Evolutionary conservation across 2,888 invertebrate genomes (phyloP), one percentile per base, ranked within the genome.

Genomic region (Penaeus monodon): DNA sequence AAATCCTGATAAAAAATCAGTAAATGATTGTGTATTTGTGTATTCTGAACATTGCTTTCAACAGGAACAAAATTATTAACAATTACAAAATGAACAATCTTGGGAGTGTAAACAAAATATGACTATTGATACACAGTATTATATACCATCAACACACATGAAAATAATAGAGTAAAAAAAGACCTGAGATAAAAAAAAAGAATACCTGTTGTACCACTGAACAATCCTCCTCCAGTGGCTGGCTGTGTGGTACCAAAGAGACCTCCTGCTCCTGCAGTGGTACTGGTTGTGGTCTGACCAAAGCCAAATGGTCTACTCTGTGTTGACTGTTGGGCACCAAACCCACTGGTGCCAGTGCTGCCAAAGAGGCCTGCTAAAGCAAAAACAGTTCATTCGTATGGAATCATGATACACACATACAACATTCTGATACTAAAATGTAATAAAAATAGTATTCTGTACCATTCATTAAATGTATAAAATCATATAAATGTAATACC

Each of bases 271-370:
- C 88, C 88, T 68, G 87, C 87, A 64, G 81, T 88, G 57, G 84
- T 89, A 68, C 74, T 88, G 44, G 86, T 88, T 33, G 84, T 85
- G n/a, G 89, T 84, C 74, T 86, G 80, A 70, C 88, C 86, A 85
- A 90, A 90, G 17, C 88, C 88, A 88, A 86, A 86, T 12, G 89
- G 88, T 20, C 86, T 78, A 74, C 22, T 82, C 78, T 87, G 87
- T 49, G 78, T 86, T 74, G 85, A 81, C 49, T 88, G 88, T n/a
- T 86, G 84, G 0, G 88, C 73, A 49, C 86, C 86, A 77, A 89
- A 89, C 22, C 81, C 82, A 29, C 66, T 49, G 3, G 86, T 64
- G 1, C 68, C 57, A 29, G 49, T 64, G 27, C 82, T 82, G 44
- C 89, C 88, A 90, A 89, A 89, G 44, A 89, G 57, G 29, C 88